These are phyloP conservation scores for Muscicapa striata DNA, from an alignment of 2,797 vertebrate genomes.

Conservation along the genomic window DNA sequence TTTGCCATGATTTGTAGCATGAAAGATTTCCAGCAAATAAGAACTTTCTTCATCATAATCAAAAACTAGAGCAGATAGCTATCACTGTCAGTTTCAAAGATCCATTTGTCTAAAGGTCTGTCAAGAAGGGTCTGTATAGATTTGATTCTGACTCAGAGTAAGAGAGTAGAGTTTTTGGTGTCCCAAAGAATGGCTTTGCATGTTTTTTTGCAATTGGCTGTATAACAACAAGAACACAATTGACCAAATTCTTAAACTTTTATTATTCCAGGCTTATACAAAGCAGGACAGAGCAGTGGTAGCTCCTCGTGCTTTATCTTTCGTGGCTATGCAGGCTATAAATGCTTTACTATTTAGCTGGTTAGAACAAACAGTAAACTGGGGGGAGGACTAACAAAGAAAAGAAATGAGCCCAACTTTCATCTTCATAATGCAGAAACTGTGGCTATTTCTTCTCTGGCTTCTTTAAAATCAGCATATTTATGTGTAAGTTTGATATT, in stretches of 20 bases:
- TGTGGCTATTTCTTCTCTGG: neutral
- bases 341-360: neutral
- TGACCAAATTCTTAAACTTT: neutral
- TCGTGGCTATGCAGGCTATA: neutral
- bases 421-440: neutral
- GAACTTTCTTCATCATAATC: neutral
- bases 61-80: neutral
- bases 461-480: neutral
- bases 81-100: neutral
- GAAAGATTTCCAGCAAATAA: neutral
- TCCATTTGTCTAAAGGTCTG: neutral
- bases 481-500: neutral
- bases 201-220: neutral
- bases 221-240: neutral
- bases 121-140: neutral
- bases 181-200: neutral
- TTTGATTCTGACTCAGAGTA: neutral
- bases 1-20: neutral
- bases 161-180: neutral
- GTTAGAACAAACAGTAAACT: slow-evolving; percentile 12
- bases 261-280: neutral
- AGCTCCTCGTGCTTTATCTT: neutral
- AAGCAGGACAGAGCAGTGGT: neutral
- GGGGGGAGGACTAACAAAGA: neutral
- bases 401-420: neutral